Conservation (phyloP, 2,888 invertebrate species). For the Disparrhopalites patrizii region DNA sequence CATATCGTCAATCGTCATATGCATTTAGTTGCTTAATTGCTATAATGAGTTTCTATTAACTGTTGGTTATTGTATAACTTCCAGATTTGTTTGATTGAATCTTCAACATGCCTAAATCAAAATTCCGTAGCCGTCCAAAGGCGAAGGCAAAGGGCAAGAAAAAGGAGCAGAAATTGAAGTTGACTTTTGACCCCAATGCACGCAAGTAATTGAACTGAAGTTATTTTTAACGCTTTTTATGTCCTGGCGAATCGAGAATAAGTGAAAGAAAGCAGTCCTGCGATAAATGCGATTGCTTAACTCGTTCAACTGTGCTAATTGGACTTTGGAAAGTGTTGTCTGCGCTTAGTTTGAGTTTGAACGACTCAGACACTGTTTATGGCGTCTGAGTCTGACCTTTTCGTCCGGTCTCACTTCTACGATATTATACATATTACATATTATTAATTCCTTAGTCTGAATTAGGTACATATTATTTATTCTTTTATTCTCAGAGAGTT, state of each 20-base stretch:
- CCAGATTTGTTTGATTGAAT: background rate
- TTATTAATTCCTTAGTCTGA: slow-evolving; percentile 5
- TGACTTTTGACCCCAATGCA: slow-evolving; percentile 38
- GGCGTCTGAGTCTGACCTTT: background rate
- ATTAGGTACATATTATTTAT: background rate
- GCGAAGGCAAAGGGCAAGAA: slow-evolving; percentile 3
- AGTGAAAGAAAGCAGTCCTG: too few relatives aligned
- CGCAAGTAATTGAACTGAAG: slow-evolving; percentile 35
- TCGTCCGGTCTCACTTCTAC: too few relatives aligned
- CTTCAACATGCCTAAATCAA: slow-evolving; percentile 13
- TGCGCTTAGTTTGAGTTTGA: too few relatives aligned
- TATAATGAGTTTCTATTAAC: too few relatives aligned
- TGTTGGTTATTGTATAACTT: too few relatives aligned
- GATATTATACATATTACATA: background rate
- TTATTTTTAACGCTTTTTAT: background rate
- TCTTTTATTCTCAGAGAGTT: slow-evolving; percentile 35
- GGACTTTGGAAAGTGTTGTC: too few relatives aligned
- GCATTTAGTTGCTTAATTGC: too few relatives aligned
- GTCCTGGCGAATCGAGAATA: too few relatives aligned
- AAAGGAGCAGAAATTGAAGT: slow-evolving; percentile 37
- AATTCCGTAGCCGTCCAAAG: background rate
- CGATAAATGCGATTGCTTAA: too few relatives aligned
- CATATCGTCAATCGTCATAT: too few relatives aligned
- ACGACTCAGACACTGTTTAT: too few relatives aligned
- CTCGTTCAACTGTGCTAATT: too few relatives aligned